These are phyloP conservation scores for Melanotus villosus DNA, from an alignment of 2,888 invertebrate species.

Conservation along the genomic window DNA sequence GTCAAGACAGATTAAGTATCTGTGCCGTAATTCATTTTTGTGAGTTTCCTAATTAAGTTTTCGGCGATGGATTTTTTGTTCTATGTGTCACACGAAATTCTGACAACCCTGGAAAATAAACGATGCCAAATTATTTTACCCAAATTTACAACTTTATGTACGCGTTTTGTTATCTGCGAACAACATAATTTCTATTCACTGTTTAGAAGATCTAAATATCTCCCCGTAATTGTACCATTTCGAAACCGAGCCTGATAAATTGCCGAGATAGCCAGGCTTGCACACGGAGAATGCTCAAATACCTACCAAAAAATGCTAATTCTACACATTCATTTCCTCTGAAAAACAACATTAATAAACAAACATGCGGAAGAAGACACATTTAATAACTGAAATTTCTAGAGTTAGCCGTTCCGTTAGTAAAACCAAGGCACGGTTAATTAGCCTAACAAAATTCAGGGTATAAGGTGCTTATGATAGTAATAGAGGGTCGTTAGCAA, in stretches of 20 bases:
- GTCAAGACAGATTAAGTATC: too few relatives aligned
- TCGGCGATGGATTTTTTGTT: too few relatives aligned
- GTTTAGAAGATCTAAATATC: neutral
- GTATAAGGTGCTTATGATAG: conserved; percentile 36
- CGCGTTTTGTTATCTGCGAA: too few relatives aligned
- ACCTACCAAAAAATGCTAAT: conserved; percentile 9
- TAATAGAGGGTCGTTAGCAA: conserved; percentile 30
- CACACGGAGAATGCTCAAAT: neutral
- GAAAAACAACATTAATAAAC: neutral
- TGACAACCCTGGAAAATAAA: too few relatives aligned
- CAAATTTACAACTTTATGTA: too few relatives aligned
- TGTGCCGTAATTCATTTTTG: too few relatives aligned
- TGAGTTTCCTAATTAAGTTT: too few relatives aligned
- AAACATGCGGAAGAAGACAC: neutral
- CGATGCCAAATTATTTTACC: too few relatives aligned
- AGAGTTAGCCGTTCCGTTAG: neutral
- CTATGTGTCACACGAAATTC: too few relatives aligned
- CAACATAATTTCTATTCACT: too few relatives aligned
- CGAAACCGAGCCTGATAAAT: neutral
- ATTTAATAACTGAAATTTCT: conserved; percentile 6
- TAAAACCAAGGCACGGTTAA: conserved; percentile 20
- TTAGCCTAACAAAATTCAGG: conserved; percentile 37
- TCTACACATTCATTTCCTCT: neutral
- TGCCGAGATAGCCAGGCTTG: neutral
- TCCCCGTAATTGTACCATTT: neutral